Evolutionary conservation across 2,888 invertebrate species (phyloP).

Genomic region (Dorcus parallelipipedus): DNA sequence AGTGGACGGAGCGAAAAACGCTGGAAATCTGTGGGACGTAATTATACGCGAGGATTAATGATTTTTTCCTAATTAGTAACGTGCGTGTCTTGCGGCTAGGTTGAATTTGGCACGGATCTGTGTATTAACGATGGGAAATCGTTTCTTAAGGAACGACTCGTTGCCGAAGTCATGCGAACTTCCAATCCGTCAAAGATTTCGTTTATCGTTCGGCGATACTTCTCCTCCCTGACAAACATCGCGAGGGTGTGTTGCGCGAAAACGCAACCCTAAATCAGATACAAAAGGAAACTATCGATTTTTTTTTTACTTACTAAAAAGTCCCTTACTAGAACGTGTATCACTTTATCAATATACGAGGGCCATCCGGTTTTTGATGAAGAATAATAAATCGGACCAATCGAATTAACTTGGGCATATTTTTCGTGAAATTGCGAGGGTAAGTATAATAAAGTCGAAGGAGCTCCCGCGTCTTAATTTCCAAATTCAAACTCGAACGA

Average conservation of each 20-base stretch:
- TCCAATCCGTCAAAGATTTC: conserved; percentile 45
- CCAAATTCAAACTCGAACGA: conserved; percentile 32
- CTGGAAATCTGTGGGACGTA: conserved; percentile 25
- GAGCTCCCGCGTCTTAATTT: conserved; percentile 38
- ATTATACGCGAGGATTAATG: conserved; percentile 44
- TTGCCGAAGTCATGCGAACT: conserved; percentile 40
- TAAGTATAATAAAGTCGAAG: background rate
- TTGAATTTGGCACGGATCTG: conserved; percentile 35
- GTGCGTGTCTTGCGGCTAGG: conserved; percentile 41
- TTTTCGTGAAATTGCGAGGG: no score
- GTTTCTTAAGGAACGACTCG: conserved; percentile 36
- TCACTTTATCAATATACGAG: no score
- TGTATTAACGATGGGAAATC: conserved; percentile 38
- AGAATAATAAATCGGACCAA: no score
- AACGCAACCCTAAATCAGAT: no score
- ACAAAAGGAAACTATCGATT: conserved; percentile 5
- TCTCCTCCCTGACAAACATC: no score
- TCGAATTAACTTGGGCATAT: no score
- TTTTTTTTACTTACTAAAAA: no score
- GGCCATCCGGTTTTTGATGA: no score
- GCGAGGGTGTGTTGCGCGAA: no score
- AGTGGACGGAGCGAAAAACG: background rate
- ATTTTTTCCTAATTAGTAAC: conserved; percentile 47
- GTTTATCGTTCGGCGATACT: conserved; percentile 35
- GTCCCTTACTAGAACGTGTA: no score